phyloP scores from a whole-genome alignment of 2,113 vertebrate species.

The Colaptes auratus region DNA sequence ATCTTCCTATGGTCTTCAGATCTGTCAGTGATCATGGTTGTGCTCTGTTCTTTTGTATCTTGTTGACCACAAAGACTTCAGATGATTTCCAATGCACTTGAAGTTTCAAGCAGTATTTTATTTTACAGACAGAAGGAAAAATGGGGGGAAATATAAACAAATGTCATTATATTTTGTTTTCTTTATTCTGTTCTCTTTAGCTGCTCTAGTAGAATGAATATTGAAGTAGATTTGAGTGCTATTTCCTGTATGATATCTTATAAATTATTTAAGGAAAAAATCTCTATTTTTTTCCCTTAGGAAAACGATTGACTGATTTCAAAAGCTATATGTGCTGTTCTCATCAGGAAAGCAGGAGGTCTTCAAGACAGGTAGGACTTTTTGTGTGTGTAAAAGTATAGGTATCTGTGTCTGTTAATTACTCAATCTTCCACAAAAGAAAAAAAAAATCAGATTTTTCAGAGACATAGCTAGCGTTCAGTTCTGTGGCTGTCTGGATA shows the following conservation, averaged over 20 bases:
- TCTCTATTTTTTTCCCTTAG: fast-evolving
- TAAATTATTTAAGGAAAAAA: neutral
- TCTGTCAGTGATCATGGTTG: neutral
- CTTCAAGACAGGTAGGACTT: neutral
- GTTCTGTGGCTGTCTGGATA: neutral
- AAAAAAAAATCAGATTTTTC: neutral
- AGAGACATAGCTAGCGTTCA: neutral
- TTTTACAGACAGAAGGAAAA: neutral
- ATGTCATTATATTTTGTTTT: neutral
- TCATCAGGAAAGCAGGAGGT: neutral
- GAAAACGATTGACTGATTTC: neutral
- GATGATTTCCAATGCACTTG: neutral
- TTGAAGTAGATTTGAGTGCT: neutral
- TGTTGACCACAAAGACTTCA: neutral
- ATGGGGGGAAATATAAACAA: fast-evolving
- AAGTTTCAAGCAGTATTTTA: neutral
- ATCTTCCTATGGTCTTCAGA: neutral
- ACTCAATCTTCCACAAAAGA: neutral
- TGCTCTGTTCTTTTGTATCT: neutral
- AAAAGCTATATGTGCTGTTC: neutral
- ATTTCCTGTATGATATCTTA: neutral
- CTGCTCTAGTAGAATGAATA: neutral
- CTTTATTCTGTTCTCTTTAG: neutral
- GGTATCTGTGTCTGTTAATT: too few relatives aligned
- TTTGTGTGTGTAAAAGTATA: neutral